Evolutionary conservation across 30 jellyfish, hydroid and myxozoan genomes (phyloP).

Genomic region (Cassiopea xamachana): DNA sequence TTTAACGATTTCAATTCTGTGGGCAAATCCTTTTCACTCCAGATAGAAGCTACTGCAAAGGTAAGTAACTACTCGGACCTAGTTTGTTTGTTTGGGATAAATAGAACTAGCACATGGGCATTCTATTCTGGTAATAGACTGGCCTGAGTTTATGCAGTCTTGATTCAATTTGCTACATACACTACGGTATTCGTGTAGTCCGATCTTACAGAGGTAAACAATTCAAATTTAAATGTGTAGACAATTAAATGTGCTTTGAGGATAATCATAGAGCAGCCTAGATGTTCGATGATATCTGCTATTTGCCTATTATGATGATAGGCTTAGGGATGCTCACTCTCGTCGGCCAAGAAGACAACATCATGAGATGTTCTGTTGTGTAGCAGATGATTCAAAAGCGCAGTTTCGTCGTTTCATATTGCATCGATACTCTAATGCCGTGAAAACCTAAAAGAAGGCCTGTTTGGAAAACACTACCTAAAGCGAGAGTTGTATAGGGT

Average conservation of each 20-base stretch:
- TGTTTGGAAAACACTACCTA: too few species aligned
- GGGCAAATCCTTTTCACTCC: slow-evolving; percentile 11
- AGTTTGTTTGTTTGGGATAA: background rate
- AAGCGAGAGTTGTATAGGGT: too few species aligned
- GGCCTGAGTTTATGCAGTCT: background rate
- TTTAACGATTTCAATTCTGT: slow-evolving; percentile 16
- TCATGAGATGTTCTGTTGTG: background rate
- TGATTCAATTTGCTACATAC: background rate
- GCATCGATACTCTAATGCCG: too few species aligned
- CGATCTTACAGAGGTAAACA: background rate
- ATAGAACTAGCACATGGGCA: background rate
- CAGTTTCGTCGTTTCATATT: too few species aligned
- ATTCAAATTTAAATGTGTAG: background rate
- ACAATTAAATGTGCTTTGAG: background rate
- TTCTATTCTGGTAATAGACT: background rate
- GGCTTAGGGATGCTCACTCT: background rate
- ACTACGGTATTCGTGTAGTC: background rate
- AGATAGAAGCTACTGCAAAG: slow-evolving; percentile 1
- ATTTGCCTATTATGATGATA: background rate
- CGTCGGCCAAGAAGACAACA: background rate
- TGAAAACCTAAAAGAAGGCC: too few species aligned
- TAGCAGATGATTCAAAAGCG: background rate
- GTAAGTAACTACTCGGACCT: background rate
- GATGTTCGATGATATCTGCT: background rate
- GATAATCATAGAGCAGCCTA: background rate